Base-by-base conservation (phyloP, 2,113 vertebrate genomes). In the Thamnaconus septentrionalis region DNA sequence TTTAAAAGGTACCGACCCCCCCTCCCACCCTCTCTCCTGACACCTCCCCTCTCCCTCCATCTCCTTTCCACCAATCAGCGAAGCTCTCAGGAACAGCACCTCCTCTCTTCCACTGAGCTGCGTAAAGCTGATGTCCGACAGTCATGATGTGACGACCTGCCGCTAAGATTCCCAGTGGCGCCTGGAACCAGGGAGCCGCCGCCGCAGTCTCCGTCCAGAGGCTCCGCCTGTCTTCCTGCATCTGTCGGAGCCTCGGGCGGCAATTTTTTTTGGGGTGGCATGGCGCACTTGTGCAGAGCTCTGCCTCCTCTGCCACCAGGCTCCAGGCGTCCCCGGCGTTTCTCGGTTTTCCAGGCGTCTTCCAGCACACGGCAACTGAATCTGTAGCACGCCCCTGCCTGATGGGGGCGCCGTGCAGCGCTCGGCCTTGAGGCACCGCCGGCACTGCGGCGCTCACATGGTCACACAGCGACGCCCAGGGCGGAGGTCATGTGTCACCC, bases 41-140 rank as follows among this genome's bases (percentile, higher is more conserved):
- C 66, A 64, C 77, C 61, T 47, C 8, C 65, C 88, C 78, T 80
- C 87, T 82, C 82, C 82, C 80, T 67, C 75, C 64, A 67, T 77
- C 80, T 87, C 81, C 82, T 81, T 80, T 67, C 75, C 64, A 67
- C 78, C 80, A 79, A 79, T 84, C 82, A 86, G 89, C 89, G 82
- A 84, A 84, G 83, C 90, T 92, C 91, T 93, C 92, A 92, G 91
- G 91, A 92, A 91, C 87, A 87, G 85, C 82, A 71, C 87, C 82
- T 87, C 69, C 87, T 85, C 84, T 75, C 77, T 74, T 72, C 71
- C 80, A 85, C 81, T 59, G 74, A 87, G 83, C 87, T 74, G 84
- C 70, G 71, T 69, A 4, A 78, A 61, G 80, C 76, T 73, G 82
- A 82, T 79, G 59, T 73, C 74, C 81, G 61, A 89, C 84, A 51